These are phyloP conservation scores for Falco peregrinus DNA, from an alignment of 2,797 vertebrate genomes.

Conservation along the genomic window DNA sequence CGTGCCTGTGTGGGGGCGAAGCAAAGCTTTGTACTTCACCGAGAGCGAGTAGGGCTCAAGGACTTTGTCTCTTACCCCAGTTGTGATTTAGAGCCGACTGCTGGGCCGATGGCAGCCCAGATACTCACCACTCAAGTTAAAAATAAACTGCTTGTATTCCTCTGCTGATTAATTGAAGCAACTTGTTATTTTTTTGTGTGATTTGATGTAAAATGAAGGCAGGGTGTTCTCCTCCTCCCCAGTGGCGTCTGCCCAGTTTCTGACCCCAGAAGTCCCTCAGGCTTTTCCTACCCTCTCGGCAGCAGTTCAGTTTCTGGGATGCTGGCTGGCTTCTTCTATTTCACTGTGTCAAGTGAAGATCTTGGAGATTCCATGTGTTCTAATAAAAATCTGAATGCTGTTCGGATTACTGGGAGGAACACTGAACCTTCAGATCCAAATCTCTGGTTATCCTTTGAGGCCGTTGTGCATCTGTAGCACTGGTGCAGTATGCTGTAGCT, in stretches of 20 bases:
- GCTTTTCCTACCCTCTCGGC: background rate
- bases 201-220: background rate
- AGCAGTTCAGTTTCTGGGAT: background rate
- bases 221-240: background rate
- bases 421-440: background rate
- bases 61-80: background rate
- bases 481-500: background rate
- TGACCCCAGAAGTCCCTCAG: background rate
- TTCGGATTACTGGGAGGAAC: fast-evolving
- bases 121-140: background rate
- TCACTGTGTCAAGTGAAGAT: background rate
- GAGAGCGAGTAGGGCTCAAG: background rate
- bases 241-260: background rate
- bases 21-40: background rate
- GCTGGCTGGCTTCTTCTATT: background rate
- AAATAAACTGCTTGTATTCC: background rate
- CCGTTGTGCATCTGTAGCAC: background rate
- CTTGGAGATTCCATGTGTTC: background rate
- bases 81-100: background rate
- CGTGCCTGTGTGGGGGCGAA: background rate
- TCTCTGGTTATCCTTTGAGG: background rate
- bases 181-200: background rate
- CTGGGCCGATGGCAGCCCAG: background rate
- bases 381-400: background rate
- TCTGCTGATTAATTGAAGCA: background rate